Evolutionary conservation across 2,797 vertebrate species (phyloP).

Genomic region (Jordanella pulchra): DNA sequence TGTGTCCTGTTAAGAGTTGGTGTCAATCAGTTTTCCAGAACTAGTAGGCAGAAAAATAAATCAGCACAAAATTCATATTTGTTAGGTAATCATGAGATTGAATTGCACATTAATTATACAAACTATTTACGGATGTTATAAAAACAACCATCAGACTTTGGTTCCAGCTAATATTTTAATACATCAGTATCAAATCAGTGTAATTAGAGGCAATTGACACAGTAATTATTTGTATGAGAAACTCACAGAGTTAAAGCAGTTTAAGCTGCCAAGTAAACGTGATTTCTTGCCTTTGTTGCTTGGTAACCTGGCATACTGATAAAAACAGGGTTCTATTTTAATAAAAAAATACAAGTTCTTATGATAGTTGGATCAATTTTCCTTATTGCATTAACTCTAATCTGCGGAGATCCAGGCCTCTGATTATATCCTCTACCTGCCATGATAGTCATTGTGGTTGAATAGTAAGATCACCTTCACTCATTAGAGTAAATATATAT

Average conservation of each 20-base stretch:
- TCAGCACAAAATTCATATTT: neutral
- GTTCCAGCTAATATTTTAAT: constrained; percentile 6
- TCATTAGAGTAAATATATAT: neutral
- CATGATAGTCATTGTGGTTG: constrained; percentile 9
- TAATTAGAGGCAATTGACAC: constrained; percentile 37
- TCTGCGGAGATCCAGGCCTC: constrained; percentile 37
- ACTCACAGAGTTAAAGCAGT: constrained; percentile 37
- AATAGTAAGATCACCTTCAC: neutral
- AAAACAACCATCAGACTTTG: constrained; percentile 5
- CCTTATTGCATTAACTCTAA: constrained; percentile 31
- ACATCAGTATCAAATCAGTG: constrained; percentile 4
- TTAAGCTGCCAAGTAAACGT: constrained; percentile 37
- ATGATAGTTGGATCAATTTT: constrained; percentile 35
- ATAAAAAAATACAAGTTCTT: constrained; percentile 28
- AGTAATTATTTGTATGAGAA: constrained; percentile 46
- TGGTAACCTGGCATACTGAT: constrained; percentile 54
- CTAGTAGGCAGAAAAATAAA: neutral
- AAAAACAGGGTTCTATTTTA: constrained; percentile 37
- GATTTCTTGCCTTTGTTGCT: constrained; percentile 44
- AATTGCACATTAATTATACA: neutral
- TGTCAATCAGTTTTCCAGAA: neutral
- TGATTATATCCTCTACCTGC: constrained; percentile 23
- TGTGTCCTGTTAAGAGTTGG: neutral
- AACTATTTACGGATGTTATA: neutral
- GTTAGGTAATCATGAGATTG: neutral